Conservation (phyloP, 2,113 vertebrate genomes). For the Oryzias woworae region DNA sequence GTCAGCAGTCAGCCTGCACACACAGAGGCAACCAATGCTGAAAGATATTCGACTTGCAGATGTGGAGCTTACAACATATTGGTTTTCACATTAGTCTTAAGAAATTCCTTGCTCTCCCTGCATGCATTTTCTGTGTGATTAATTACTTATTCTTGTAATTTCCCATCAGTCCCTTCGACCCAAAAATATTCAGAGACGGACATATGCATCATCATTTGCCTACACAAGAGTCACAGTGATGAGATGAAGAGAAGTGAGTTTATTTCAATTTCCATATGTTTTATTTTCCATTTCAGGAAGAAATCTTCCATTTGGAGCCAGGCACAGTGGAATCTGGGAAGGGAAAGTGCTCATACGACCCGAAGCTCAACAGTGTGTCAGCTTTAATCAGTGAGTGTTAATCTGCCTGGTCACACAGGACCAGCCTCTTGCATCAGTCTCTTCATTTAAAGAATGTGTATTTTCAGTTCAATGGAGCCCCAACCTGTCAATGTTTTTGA, state of each 20-base stretch:
- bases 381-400: conserved; percentile 94
- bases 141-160: conserved; percentile 68
- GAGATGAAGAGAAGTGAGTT: conserved; percentile 67
- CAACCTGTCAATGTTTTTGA: too few relatives aligned
- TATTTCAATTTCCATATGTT: conserved; percentile 59
- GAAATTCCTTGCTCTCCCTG: conserved; percentile 39
- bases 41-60: conserved; percentile 49
- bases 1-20: conserved; percentile 46
- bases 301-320: conserved; percentile 94
- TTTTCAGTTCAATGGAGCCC: too few relatives aligned
- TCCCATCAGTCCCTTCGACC: conserved; percentile 52
- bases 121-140: conserved; percentile 69
- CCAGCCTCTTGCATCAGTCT: background rate
- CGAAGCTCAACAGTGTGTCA: conserved; percentile 96
- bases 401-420: conserved; percentile 20
- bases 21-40: conserved; percentile 40
- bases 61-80: conserved; percentile 30
- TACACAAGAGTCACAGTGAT: conserved; percentile 58
- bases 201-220: conserved; percentile 45
- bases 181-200: conserved; percentile 50
- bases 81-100: conserved; percentile 27
- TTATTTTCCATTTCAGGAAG: conserved; percentile 83
- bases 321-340: conserved; percentile 96
- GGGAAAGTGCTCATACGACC: conserved; percentile 97
- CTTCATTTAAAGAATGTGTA: too few relatives aligned